Evolutionary conservation across 2,113 vertebrate genomes (phyloP), one percentile per base, ranked within the genome.

Genomic region (Pristiophorus japonicus): DNA sequence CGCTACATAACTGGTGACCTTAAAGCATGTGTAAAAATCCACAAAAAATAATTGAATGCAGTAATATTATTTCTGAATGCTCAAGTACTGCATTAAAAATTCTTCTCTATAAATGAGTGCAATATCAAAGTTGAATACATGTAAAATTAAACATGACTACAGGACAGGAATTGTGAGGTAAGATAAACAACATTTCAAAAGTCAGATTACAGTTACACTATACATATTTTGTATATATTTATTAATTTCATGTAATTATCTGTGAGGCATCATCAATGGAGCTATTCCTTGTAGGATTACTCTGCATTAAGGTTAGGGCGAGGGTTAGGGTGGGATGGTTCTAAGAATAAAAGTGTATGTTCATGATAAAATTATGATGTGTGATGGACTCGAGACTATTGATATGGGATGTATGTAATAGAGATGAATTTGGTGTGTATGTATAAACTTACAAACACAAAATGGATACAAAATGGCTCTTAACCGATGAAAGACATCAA

Each of bases 61-160:
- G 92, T 30, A 70, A 94, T 5, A 67, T 94, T 67, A 70, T 24
- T 70, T 67, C 92, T 94, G 65, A 94, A 94, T 94, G 38, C 63
- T 94, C 42, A 94, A 45, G 27, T 94, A 16, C 14, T 16, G 2
- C 14, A 22, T 65, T 92, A 91, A 91, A 63, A 59, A 62, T 63
- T n/a, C 34, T 34, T 62, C 65, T 47, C 65, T 70, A 16, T 47
- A 70, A 63, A 51, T 94, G 24, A 73, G 45, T 70, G 66, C 24
- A 94, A 93, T 66, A 66, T 42, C 20, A 24, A 67, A 47, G 63
- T 42, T 94, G 4, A 65, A 94, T 22, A 65, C 66, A 94, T 67
- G 45, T 24, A 24, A 47, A 38, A 94, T 66, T 90, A 90, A 59
- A 55, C n/a, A 92, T 38, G 59, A 92, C 10, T 62, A n/a, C 88